Percentiles rank a stretch among this genome's conserved stretches.
phyloP scores from a whole-genome alignment of 2,797 vertebrate genomes.

The Todus mexicanus region DNA sequence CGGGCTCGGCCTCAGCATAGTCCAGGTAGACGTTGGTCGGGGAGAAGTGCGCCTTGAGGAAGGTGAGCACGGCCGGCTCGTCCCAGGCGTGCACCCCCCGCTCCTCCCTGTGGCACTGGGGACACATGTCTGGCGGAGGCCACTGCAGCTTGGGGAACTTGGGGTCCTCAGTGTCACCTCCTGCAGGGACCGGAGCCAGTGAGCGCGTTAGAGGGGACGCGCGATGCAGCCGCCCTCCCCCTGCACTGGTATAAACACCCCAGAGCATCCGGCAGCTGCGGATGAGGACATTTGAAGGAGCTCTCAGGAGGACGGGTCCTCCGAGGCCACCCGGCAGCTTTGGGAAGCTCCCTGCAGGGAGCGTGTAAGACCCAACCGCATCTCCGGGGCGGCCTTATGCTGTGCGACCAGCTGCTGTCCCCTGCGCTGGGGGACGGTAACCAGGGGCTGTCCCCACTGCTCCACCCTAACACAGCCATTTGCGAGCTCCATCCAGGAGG shows the following conservation, averaged over 20 bases:
- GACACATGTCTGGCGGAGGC: slow-evolving; percentile 83
- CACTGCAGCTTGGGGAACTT: slow-evolving; percentile 92
- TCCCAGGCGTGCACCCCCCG: slow-evolving; percentile 79
- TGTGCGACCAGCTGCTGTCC: neutral
- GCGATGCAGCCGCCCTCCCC: neutral
- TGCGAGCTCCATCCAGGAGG: neutral
- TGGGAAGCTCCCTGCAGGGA: neutral
- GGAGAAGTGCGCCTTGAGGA: slow-evolving; percentile 83
- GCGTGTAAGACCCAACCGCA: neutral
- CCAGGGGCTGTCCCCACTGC: rapidly evolving
- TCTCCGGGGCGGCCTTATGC: neutral
- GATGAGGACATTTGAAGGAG: neutral
- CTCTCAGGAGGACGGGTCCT: neutral
- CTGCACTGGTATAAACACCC: neutral
- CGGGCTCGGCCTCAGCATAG: slow-evolving; percentile 58
- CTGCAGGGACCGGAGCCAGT: slow-evolving; percentile 57
- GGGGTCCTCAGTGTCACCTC: slow-evolving; percentile 86
- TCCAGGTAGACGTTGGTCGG: slow-evolving; percentile 70
- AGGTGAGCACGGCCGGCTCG: slow-evolving; percentile 65
- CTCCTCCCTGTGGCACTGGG: slow-evolving; percentile 78
- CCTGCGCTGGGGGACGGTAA: rapidly evolving
- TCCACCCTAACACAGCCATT: neutral
- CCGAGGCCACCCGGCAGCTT: neutral
- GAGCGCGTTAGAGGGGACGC: neutral
- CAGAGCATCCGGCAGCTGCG: neutral